Base-by-base conservation (phyloP, 1,140 invertebrate genomes). In the Drosophila tropicalis region DNA sequence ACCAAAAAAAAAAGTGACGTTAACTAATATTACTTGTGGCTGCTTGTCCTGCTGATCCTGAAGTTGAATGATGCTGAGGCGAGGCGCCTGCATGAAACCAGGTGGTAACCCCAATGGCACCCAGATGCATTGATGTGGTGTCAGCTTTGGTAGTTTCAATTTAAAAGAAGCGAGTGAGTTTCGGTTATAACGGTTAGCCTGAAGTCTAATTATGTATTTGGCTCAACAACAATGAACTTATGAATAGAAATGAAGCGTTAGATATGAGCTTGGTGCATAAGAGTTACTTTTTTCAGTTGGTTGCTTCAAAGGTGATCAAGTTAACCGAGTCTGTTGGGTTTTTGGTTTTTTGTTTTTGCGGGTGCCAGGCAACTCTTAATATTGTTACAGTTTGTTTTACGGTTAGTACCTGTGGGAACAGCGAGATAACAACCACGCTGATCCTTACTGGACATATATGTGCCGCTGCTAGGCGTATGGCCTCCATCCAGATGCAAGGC, bases 351-450 rank as follows among this genome's bases (percentile, higher is more conserved):
- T 29, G 29, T 29, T 29, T 15, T 44, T 51, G 7, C 44, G 9
- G 44, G 56, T 58, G 56, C 32, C 32, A 39, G 56, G 32, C 32
- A 58, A 58, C 56, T 58, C 56, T 39, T 10, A 39, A 58, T 25
- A 29, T 36, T 5, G 56, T 36, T 34, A 15, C 55, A 29, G n/a
- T 75, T 34, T 58, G 39, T 77, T 67, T 41, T 67, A 36, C 58
- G 62, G 70, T 86, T 36, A 58, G 56, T 91, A 91, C 90, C 90
- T 92, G 89, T 96, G 96, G 96, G 95, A 91, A 96, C 94, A 72
- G 95, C 94, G 90, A 96, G 94, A 93, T 96, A 96, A 81, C 95
- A 95, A 92, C 95, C 95, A 93, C 95, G 95, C 90, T 94, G 93
- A 92, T 96, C 95, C 82, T 89, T 92, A 83, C 94, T 94, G 86